phyloP scores from a whole-genome alignment of 2,888 invertebrate genomes.

The Rotaria macrura region DNA sequence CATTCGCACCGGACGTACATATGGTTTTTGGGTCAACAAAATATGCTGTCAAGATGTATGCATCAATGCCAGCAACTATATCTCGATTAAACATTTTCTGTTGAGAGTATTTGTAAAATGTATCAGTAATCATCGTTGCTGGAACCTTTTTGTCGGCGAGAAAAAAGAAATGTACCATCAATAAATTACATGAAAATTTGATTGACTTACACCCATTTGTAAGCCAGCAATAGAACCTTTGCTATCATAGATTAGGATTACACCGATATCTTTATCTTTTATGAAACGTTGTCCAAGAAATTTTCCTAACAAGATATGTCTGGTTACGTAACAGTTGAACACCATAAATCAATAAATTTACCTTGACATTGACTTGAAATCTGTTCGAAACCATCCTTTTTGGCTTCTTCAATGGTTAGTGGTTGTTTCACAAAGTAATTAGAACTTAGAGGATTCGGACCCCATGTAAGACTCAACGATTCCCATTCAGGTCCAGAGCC shows the following conservation, averaged over 20 bases:
- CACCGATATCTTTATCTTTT: conserved; percentile 39
- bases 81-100: not conserved
- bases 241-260: conserved; percentile 43
- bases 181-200: not conserved
- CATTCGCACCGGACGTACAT: conserved; percentile 40
- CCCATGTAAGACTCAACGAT: conserved; percentile 28
- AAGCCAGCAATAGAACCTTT: conserved; percentile 48
- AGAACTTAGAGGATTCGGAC: conserved; percentile 29
- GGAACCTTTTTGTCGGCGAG: not conserved
- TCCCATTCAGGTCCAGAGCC: conserved; percentile 26
- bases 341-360: conserved; percentile 28
- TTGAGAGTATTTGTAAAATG: not conserved
- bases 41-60: conserved; percentile 38
- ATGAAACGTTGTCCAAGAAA: conserved; percentile 43
- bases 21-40: conserved; percentile 41
- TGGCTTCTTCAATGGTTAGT: conserved; percentile 38
- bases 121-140: not conserved
- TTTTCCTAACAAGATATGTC: conserved; percentile 34
- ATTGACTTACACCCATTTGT: conserved; percentile 41
- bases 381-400: conserved; percentile 34
- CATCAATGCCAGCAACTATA: conserved; percentile 28
- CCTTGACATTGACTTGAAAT: conserved; percentile 35
- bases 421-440: conserved; percentile 37
- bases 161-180: not conserved
- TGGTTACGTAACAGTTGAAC: not conserved